Conservation (phyloP, 2,797 vertebrate genomes). For the Lophius americanus region DNA sequence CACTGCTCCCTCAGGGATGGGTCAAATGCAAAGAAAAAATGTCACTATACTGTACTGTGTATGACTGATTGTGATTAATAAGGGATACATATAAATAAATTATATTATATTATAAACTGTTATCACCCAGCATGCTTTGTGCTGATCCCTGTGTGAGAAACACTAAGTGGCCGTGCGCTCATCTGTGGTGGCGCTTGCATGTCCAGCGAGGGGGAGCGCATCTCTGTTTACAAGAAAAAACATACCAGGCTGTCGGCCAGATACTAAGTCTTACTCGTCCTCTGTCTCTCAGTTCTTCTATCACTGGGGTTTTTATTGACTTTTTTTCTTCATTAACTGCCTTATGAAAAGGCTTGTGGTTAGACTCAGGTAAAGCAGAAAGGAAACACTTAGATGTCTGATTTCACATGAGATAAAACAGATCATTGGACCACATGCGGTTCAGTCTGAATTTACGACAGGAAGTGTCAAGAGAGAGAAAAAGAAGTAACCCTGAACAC, state of each 20-base stretch:
- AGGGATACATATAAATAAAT: too few species aligned
- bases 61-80: too few species aligned
- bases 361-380: slow-evolving; percentile 5
- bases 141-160: slow-evolving; percentile 23
- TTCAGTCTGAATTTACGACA: slow-evolving; percentile 35
- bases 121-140: slow-evolving; percentile 42
- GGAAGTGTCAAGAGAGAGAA: slow-evolving; percentile 36
- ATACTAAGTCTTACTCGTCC: slow-evolving; percentile 16
- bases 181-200: background rate
- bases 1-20: too few species aligned
- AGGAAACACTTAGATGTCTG: slow-evolving; percentile 3
- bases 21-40: too few species aligned
- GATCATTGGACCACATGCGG: slow-evolving; percentile 1
- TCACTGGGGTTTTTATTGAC: slow-evolving; percentile 5
- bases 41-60: too few species aligned
- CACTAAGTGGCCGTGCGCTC: slow-evolving; percentile 28
- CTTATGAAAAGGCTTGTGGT: background rate
- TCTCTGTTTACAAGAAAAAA: slow-evolving; percentile 43
- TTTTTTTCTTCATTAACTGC: background rate
- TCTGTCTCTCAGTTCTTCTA: slow-evolving; percentile 15
- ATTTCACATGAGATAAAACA: slow-evolving; percentile 29
- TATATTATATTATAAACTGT: too few species aligned
- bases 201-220: background rate
- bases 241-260: slow-evolving; percentile 34
- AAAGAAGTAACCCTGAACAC: slow-evolving; percentile 50